A percentile compares a stretch with the other conserved stretches of the same genome.
Evolutionary conservation across 2,888 invertebrate genomes (phyloP).

Genomic region (Troides helena): DNA sequence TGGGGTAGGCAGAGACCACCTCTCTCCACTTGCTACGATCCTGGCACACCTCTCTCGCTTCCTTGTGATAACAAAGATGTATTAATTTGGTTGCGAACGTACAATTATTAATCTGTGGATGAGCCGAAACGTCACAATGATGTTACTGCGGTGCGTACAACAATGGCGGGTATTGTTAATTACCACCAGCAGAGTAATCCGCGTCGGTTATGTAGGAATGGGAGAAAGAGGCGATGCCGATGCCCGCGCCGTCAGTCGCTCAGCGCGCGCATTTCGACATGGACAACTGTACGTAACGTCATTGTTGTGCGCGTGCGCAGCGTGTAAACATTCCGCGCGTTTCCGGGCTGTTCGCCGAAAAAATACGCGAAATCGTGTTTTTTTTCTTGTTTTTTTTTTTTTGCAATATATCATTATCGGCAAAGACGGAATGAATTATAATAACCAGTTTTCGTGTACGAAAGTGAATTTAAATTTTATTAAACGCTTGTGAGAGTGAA

Average conservation of each 20-base stretch:
- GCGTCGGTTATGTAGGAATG: conserved; percentile 72
- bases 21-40: no score
- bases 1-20: no score
- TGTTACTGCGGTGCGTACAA: conserved; percentile 28
- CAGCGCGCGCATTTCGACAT: conserved; percentile 76
- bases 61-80: no score
- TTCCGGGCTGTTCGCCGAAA: conserved; percentile 39
- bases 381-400: conserved; percentile 49
- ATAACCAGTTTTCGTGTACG: conserved; percentile 62
- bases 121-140: no score
- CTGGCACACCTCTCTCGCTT: no score
- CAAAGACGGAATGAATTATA: conserved; percentile 45
- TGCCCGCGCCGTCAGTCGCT: conserved; percentile 68
- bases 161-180: conserved; percentile 51
- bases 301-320: conserved; percentile 44
- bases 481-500: conserved; percentile 69
- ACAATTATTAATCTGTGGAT: no score
- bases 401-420: conserved; percentile 26
- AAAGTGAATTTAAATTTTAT: conserved; percentile 72
- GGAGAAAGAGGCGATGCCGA: conserved; percentile 73
- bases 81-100: no score
- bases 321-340: conserved; percentile 46
- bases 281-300: conserved; percentile 74
- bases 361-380: conserved; percentile 46
- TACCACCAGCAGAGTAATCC: conserved; percentile 60